phyloP scores from a whole-genome alignment of 2,888 invertebrate species.

The Drosophila anceps region DNA sequence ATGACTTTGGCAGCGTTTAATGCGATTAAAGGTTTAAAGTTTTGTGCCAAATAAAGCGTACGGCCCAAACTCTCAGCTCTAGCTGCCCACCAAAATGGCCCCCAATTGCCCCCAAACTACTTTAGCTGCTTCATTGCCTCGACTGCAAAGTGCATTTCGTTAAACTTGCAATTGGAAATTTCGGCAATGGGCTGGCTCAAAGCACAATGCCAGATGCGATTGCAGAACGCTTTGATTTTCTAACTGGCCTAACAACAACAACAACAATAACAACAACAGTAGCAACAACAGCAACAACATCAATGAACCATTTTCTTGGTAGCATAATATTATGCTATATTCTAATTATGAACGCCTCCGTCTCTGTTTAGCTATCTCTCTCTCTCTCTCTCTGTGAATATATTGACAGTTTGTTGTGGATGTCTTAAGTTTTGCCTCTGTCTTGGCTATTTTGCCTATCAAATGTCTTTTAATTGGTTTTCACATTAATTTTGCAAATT shows the following conservation, averaged over 20 bases:
- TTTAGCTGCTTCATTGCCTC: slow-evolving; percentile 4
- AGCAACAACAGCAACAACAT: slow-evolving; percentile 20
- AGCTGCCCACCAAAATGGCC: not conserved
- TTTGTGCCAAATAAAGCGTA: slow-evolving; percentile 76
- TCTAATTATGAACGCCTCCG: slow-evolving; percentile 55
- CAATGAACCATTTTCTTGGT: slow-evolving; percentile 41
- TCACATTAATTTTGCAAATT: slow-evolving; percentile 79
- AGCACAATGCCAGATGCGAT: slow-evolving; percentile 32
- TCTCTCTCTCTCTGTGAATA: not conserved
- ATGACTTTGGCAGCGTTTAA: slow-evolving; percentile 71
- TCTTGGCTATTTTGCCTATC: slow-evolving; percentile 29
- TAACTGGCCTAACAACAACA: slow-evolving; percentile 50
- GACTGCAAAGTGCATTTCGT: slow-evolving; percentile 6
- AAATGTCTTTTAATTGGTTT: slow-evolving; percentile 71
- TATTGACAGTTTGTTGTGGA: not conserved
- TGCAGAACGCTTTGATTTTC: slow-evolving; percentile 65
- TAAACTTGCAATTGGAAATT: slow-evolving; percentile 33
- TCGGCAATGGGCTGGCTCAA: slow-evolving; percentile 17
- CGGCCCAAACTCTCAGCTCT: slow-evolving; percentile 18
- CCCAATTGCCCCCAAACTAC: not conserved
- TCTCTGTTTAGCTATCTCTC: not conserved
- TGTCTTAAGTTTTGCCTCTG: not conserved
- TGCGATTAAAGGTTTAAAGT: slow-evolving; percentile 80
- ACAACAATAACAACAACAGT: slow-evolving; percentile 23
- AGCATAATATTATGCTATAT: slow-evolving; percentile 66